These are phyloP conservation scores for Acleris literana DNA, from an alignment of 2,888 invertebrate species.

Conservation along the genomic window DNA sequence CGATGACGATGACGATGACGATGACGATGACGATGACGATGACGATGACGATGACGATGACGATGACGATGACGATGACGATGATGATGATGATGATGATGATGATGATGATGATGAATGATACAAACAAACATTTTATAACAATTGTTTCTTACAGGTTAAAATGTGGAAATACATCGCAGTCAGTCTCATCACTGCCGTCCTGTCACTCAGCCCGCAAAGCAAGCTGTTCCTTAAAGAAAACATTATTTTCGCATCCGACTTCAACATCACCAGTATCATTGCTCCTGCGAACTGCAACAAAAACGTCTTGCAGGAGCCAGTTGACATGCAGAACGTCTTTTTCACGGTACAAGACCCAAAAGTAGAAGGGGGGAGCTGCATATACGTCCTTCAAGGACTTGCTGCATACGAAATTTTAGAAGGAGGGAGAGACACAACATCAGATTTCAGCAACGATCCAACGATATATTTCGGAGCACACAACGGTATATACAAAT, in stretches of 20 bases:
- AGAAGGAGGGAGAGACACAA: conserved; percentile 67
- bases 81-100: too few relatives aligned
- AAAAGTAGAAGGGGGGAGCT: conserved; percentile 59
- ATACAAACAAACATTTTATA: neutral
- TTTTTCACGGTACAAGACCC: conserved; percentile 64
- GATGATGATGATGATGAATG: too few relatives aligned
- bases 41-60: too few relatives aligned
- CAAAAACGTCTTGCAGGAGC: conserved; percentile 51
- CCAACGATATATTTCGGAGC: conserved; percentile 60
- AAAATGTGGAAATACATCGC: neutral
- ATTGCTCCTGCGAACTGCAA: conserved; percentile 60
- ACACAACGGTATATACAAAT: conserved; percentile 62
- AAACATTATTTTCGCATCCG: conserved; percentile 61
- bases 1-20: too few relatives aligned
- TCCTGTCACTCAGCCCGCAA: conserved; percentile 11
- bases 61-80: too few relatives aligned
- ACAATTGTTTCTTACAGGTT: neutral
- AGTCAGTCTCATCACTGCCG: neutral
- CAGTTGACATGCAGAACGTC: conserved; percentile 61
- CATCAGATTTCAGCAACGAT: conserved; percentile 59
- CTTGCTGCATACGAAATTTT: conserved; percentile 65
- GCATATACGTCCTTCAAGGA: conserved; percentile 69
- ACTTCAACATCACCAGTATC: conserved; percentile 60
- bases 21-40: too few relatives aligned
- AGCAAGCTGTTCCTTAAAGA: conserved; percentile 53